A percentile compares a stretch with the other conserved stretches of the same genome.
Conservation (phyloP, 2,113 vertebrate genomes). For the Osmerus mordax region DNA sequence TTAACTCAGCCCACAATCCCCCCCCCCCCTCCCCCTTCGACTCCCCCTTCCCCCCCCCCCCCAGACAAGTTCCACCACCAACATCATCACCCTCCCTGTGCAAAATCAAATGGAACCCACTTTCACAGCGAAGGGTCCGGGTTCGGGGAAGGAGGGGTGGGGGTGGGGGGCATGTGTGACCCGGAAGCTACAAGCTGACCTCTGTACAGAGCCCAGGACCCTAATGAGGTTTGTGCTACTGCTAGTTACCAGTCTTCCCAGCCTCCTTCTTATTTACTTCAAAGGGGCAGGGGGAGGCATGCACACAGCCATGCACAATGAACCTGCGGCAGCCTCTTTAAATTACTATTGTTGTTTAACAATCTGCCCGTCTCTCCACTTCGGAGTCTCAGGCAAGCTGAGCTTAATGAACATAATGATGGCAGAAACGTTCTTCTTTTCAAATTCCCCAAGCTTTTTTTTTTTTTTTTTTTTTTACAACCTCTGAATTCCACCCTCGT, state of each 20-base stretch:
- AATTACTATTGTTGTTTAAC: slow-evolving; percentile 10
- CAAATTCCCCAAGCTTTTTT: neutral
- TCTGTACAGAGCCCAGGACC: slow-evolving; percentile 53
- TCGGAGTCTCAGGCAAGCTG: neutral
- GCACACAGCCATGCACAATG: slow-evolving; percentile 40
- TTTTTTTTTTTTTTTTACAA: neutral
- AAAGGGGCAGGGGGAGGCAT: slow-evolving; percentile 39
- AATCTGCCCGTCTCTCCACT: slow-evolving; percentile 4
- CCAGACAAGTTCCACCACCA: neutral
- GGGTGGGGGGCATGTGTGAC: slow-evolving; percentile 36
- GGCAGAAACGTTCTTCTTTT: neutral
- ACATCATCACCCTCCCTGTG: slow-evolving; percentile 9
- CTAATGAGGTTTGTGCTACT: slow-evolving; percentile 64
- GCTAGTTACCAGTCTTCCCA: slow-evolving; percentile 33
- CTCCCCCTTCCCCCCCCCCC: neutral
- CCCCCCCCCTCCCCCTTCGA: slow-evolving; percentile 2
- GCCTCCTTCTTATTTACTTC: slow-evolving; percentile 52
- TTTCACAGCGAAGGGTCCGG: slow-evolving; percentile 41
- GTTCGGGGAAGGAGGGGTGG: neutral
- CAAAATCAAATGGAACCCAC: slow-evolving; percentile 18
- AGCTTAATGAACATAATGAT: neutral
- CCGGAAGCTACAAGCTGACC: slow-evolving; percentile 49
- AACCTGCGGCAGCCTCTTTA: slow-evolving; percentile 8
- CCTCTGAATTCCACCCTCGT: neutral
- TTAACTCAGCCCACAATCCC: slow-evolving; percentile 64